Evolutionary conservation across 2,797 vertebrate species (phyloP).

Genomic region (Trachurus trachurus): DNA sequence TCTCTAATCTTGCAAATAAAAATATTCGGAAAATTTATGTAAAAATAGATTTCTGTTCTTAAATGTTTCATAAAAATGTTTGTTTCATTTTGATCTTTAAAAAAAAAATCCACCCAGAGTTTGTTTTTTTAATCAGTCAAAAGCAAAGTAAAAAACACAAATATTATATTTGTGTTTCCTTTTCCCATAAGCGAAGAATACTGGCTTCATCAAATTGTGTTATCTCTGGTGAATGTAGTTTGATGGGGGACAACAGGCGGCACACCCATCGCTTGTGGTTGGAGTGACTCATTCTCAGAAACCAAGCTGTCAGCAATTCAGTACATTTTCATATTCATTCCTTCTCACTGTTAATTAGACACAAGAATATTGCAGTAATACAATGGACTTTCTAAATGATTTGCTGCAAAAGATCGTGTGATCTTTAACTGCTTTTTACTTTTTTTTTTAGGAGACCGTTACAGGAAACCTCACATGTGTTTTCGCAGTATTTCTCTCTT

Average conservation of each 20-base stretch:
- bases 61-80: not conserved
- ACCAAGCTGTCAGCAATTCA: constrained; percentile 22
- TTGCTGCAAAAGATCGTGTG: not conserved
- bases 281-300: constrained; percentile 51
- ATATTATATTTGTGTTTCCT: too few species aligned
- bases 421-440: not conserved
- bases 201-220: constrained; percentile 34
- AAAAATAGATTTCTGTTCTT: not conserved
- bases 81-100: not conserved
- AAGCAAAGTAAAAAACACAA: too few species aligned
- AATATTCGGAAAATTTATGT: not conserved
- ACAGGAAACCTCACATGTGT: not conserved
- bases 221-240: constrained; percentile 34
- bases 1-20: constrained; percentile 2
- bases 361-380: constrained; percentile 16
- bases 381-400: not conserved
- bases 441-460: not conserved
- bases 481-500: not conserved
- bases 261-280: constrained; percentile 54
- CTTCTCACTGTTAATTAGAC: not conserved
- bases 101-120: not conserved
- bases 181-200: constrained; percentile 13
- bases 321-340: constrained; percentile 16
- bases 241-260: constrained; percentile 25
- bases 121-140: not conserved